Conservation (phyloP, 2,888 invertebrate species). For the Cyrtodaria siliqua region DNA sequence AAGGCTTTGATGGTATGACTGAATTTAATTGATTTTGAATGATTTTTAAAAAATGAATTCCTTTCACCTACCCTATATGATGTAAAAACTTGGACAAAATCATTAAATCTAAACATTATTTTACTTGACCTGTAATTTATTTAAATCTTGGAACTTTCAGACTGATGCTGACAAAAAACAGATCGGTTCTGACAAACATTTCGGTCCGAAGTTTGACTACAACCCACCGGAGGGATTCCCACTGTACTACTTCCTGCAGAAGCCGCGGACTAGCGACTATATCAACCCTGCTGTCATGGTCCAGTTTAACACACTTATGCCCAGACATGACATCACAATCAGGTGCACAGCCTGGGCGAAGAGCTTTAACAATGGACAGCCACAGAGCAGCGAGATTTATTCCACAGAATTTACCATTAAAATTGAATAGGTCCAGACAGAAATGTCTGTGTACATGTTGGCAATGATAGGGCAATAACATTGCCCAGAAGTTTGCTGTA, state of each 20-base stretch:
- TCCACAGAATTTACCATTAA: conserved; percentile 52
- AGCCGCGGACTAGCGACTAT: conserved; percentile 37
- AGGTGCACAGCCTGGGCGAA: conserved; percentile 70
- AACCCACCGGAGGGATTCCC: conserved; percentile 65
- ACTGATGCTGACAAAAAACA: conserved; percentile 11
- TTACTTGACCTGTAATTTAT: too few relatives aligned
- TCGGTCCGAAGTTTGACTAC: conserved; percentile 44
- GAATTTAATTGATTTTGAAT: too few relatives aligned
- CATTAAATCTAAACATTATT: too few relatives aligned
- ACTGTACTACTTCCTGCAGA: conserved; percentile 53
- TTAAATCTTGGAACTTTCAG: too few relatives aligned
- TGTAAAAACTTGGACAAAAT: too few relatives aligned
- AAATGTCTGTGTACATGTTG: too few relatives aligned
- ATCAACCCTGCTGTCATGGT: conserved; percentile 70
- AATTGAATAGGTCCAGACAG: too few relatives aligned
- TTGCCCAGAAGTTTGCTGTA: too few relatives aligned
- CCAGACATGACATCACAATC: conserved; percentile 49
- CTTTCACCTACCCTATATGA: too few relatives aligned
- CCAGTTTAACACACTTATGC: conserved; percentile 62
- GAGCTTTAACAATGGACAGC: conserved; percentile 63
- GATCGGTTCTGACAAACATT: conserved; percentile 11
- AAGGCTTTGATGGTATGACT: too few relatives aligned
- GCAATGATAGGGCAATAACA: too few relatives aligned
- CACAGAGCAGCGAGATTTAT: conserved; percentile 54
- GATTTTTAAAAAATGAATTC: too few relatives aligned